Evolutionary conservation across 2,888 invertebrate species (phyloP).

Genomic region (Chrysolina americana): DNA sequence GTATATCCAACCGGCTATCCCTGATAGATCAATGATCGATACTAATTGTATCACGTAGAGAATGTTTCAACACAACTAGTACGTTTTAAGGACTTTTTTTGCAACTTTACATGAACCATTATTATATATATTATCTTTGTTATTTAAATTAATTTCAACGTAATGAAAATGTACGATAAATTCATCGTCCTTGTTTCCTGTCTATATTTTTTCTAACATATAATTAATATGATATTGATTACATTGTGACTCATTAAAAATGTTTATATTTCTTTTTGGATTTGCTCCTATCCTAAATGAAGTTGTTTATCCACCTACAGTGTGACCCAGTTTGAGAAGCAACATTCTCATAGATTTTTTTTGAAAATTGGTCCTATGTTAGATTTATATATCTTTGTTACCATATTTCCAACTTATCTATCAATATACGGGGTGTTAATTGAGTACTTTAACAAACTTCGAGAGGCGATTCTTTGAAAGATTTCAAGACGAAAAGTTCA

Average conservation of each 20-base stretch:
- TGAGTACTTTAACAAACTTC: no score
- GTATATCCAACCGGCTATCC: background rate
- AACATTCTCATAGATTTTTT: no score
- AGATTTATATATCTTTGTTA: no score
- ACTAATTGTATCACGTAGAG: conserved; percentile 7
- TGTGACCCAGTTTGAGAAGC: background rate
- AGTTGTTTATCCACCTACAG: background rate
- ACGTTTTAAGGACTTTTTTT: background rate
- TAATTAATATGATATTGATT: conserved; percentile 3
- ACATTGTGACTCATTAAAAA: background rate
- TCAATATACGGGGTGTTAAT: no score
- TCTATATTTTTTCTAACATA: background rate
- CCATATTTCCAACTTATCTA: no score
- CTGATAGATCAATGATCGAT: background rate
- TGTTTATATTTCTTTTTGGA: background rate
- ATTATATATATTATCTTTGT: conserved; percentile 9
- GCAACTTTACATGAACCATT: background rate
- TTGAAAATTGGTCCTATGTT: no score
- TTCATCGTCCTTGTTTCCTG: conserved; percentile 3
- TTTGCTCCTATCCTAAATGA: background rate
- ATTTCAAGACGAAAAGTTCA: no score
- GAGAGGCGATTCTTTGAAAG: no score
- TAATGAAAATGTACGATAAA: conserved; percentile 5
- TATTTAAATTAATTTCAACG: conserved; percentile 2
- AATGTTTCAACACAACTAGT: background rate